Conservation (phyloP, 2,888 invertebrate genomes). For the Agrotis exclamationis region DNA sequence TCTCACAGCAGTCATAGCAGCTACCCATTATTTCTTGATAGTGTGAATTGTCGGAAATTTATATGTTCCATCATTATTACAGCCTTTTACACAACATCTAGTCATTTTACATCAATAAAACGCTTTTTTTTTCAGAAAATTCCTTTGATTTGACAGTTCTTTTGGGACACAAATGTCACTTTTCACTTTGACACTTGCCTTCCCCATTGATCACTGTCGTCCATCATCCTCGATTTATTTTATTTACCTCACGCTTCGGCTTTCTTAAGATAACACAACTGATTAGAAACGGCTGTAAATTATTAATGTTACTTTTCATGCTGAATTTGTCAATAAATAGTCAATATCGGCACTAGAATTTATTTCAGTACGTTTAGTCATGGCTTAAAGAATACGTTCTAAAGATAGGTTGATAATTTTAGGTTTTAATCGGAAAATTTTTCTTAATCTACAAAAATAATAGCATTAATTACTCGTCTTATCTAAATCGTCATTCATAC, state of each 20-base stretch:
- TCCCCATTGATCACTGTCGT: constrained; percentile 38
- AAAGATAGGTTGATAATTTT: neutral
- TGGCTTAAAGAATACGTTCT: neutral
- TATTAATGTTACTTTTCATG: constrained; percentile 21
- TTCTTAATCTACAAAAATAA: constrained; percentile 14
- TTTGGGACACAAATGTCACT: no score
- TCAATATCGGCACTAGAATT: no score
- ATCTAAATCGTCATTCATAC: constrained; percentile 3
- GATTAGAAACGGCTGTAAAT: constrained; percentile 35
- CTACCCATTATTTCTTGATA: no score
- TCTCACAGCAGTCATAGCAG: no score
- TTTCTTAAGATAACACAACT: constrained; percentile 31
- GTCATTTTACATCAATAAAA: no score
- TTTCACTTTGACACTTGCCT: no score
- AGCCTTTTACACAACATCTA: no score
- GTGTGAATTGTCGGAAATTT: no score
- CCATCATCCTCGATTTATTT: constrained; percentile 51
- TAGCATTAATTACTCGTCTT: constrained; percentile 7
- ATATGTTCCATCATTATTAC: no score
- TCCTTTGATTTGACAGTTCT: no score
- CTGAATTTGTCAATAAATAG: constrained; percentile 17
- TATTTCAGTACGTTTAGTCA: neutral
- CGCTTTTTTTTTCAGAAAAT: no score
- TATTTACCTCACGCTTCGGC: constrained; percentile 16
- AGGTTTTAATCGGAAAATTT: constrained; percentile 6